Base-by-base conservation (phyloP, 2,113 vertebrate species). In the Cavia aperea region DNA sequence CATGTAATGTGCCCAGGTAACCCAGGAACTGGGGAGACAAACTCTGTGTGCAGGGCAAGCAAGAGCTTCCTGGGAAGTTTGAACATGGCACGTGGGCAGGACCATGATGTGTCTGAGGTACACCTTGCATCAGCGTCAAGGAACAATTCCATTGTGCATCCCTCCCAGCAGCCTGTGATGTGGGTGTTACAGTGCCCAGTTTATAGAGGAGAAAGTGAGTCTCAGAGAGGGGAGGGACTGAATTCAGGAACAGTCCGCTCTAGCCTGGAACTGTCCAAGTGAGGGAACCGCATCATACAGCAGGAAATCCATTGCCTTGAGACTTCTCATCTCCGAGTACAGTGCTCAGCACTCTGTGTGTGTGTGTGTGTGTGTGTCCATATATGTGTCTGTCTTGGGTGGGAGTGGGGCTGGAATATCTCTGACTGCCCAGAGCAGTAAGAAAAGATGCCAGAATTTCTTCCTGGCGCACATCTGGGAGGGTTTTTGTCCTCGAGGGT, bases 391-490 rank as follows among this genome's bases (percentile, higher is more conserved):
- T 29, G 4, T 54, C 66, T 2, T 0, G 46, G 36, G 13, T 63
- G 75, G 33, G 43, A 49, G 3, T 5, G 21, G 39, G 10, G 2
- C 12, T 86, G 60, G 56, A 9, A 66, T 60, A 62, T 65, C 66
- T 75, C 43, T 78, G 31, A 31, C 15, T 75, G 51, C 75, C 6
- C 10, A 54, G 87, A 49, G 56, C 79, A 58, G 56, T 7, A 9
- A 58, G 90, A 11, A 83, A 46, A 63, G 78, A 36, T 54, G 16
- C 58, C 6, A 3, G 73, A 46, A 92, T 93, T 95, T 81, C 70
- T 94, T 78, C 84, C 31, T 78, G 90, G 31, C 31, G 63, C 49
- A 58, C 66, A 56, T 90, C 93, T 72, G 62, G 87, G 46, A 81
- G 75, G 60, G 23, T 54, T 23, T 51, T 18, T 14, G 75, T 60